Conservation (phyloP, 2,888 invertebrate genomes). For the Ophion slaviceki region DNA sequence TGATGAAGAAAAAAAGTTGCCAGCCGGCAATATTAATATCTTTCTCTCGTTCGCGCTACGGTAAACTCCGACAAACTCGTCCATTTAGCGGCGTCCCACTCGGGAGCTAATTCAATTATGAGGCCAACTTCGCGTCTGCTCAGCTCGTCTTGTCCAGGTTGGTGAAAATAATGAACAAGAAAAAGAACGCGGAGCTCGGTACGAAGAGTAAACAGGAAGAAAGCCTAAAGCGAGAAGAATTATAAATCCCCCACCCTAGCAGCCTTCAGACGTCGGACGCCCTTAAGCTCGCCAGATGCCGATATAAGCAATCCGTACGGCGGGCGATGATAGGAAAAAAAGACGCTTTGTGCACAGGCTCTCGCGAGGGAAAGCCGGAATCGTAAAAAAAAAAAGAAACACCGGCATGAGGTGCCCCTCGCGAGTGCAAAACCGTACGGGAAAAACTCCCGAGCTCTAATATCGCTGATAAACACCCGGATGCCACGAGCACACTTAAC, state of each 20-base stretch:
- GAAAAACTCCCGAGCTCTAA: slow-evolving; percentile 47
- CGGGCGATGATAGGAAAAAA: not conserved
- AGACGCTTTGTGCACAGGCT: slow-evolving; percentile 14
- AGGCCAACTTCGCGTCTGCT: slow-evolving; percentile 41
- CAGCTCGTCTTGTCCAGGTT: slow-evolving; percentile 22
- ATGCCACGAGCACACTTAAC: slow-evolving; percentile 50
- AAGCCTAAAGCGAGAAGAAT: not conserved
- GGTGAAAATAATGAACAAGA: slow-evolving; percentile 35
- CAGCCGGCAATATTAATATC: not conserved
- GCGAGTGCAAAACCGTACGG: slow-evolving; percentile 13
- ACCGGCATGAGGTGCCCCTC: slow-evolving; percentile 40
- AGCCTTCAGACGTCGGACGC: not conserved
- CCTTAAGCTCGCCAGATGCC: not conserved
- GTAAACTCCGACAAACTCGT: slow-evolving; percentile 54
- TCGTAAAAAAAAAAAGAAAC: not conserved
- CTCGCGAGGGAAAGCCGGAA: slow-evolving; percentile 47
- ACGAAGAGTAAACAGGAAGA: slow-evolving; percentile 44
- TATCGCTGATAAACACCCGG: slow-evolving; percentile 65
- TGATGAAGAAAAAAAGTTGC: not conserved
- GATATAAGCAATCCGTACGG: not conserved
- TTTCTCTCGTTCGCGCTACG: slow-evolving; percentile 23
- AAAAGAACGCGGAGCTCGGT: slow-evolving; percentile 32
- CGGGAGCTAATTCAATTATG: slow-evolving; percentile 75
- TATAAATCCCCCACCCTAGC: too few species aligned
- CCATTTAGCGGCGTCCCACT: slow-evolving; percentile 70